These are phyloP conservation scores for Furcula furcula DNA, from an alignment of 2,888 invertebrate species.

Conservation along the genomic window DNA sequence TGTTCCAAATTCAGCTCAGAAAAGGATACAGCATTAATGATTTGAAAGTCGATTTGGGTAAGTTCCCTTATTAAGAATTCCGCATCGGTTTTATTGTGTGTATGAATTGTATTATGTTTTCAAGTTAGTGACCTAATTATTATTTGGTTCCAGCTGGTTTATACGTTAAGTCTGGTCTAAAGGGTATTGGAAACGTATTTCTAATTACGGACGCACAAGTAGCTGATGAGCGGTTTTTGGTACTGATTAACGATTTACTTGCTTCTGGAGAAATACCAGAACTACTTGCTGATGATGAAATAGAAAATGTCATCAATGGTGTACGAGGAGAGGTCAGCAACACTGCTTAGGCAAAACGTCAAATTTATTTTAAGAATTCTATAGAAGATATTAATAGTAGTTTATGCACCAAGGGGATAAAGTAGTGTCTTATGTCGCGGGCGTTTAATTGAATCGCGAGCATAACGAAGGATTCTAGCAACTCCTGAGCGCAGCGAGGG, in stretches of 20 bases:
- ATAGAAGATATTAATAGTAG: too few species aligned
- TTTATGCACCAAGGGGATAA: too few species aligned
- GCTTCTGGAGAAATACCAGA: slow-evolving; percentile 97
- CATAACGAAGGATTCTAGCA: too few species aligned
- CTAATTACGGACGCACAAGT: slow-evolving; percentile 97
- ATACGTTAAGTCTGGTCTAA: slow-evolving; percentile 94
- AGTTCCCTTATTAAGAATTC: too few species aligned
- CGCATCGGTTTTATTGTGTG: slow-evolving; percentile 9
- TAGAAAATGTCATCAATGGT: slow-evolving; percentile 91
- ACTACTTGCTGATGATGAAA: slow-evolving; percentile 93
- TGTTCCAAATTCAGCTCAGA: slow-evolving; percentile 95
- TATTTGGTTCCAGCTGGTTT: slow-evolving; percentile 82
- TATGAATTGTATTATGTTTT: neutral
- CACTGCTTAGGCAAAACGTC: too few species aligned
- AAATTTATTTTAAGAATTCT: too few species aligned
- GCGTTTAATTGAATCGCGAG: too few species aligned
- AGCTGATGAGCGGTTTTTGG: slow-evolving; percentile 94
- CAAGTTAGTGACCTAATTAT: neutral
- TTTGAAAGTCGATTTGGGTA: slow-evolving; percentile 85
- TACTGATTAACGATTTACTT: slow-evolving; percentile 95
- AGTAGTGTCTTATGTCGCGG: too few species aligned
- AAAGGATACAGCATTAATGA: slow-evolving; percentile 94
- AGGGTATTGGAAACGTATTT: slow-evolving; percentile 92
- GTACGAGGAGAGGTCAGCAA: slow-evolving; percentile 86
- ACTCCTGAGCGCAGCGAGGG: too few species aligned